Base-by-base conservation (phyloP, 2,113 vertebrate species). In the Tricholaema leucomelas region DNA sequence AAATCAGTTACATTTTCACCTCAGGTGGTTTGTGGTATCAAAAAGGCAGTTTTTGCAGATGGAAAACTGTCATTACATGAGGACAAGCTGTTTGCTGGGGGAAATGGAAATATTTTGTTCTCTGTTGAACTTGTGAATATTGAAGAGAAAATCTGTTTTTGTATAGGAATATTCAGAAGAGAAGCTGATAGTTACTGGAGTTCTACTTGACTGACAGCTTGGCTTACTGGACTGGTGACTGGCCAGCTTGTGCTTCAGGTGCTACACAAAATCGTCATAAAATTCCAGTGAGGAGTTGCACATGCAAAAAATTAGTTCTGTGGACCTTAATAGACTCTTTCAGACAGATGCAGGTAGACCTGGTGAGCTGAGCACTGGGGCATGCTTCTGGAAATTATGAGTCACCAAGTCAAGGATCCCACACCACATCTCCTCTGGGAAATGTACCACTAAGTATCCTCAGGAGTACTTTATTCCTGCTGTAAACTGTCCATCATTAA, bases 1-100 rank as follows among this genome's bases (percentile, higher is more conserved):
- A 91, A 95, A 72, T 89, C 92, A 95, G 93, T 81, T 95, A 95
- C 56, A 93, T 95, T 96, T 95, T 94, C 91, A 96, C 92, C 96
- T 96, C 91, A 94, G 96, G 87, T 96, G 92, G 91, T 93, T 93
- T 93, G 75, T 85, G 71, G 92, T 94, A 96, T 92, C 81, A 95
- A 93, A 95, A 96, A 94, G 84, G 87, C 88, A 96, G 78, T 80
- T 94, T 48, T 67, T 93, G 91, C 93, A 96, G 92, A 96, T 93
- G 84, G 93, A 92, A 95, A 95, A 92, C 92, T 92, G 88, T 94
- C 93, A 91, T 96, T 96, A 93, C 78, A 93, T 35, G 81, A 93
- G 71, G 88, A 95, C 93, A 93, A 96, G 91, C 81, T 96, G 88
- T 91, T 96, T 95, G 74, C 88, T 91, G 28, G 38, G 54, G 78